phyloP scores from a whole-genome alignment of 2,797 vertebrate species.

The Orientallactaga sibirica region DNA sequence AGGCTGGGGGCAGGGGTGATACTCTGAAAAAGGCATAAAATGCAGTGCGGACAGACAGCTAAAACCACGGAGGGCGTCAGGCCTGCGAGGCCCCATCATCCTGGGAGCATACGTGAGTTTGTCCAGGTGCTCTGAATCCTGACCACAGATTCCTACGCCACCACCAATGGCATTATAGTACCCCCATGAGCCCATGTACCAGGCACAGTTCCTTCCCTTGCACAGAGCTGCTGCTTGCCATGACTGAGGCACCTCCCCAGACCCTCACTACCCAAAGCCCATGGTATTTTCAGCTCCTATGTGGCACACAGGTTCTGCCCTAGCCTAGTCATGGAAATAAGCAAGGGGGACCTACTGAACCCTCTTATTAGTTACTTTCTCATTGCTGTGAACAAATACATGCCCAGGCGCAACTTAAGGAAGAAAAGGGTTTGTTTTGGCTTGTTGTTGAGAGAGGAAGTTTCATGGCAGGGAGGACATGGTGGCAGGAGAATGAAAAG shows the following conservation, averaged over 20 bases:
- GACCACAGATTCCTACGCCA: accelerated
- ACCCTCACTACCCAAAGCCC: background rate
- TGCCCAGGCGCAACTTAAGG: too few species aligned
- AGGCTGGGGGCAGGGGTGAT: background rate
- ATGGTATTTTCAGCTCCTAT: background rate
- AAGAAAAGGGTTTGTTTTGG: too few species aligned
- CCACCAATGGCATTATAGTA: too few species aligned
- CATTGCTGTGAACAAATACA: too few species aligned
- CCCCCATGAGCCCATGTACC: too few species aligned
- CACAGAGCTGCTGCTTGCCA: background rate
- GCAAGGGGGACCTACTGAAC: background rate
- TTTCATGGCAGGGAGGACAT: too few species aligned
- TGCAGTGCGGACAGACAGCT: background rate
- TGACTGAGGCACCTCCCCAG: background rate
- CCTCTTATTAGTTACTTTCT: too few species aligned
- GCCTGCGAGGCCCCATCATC: too few species aligned
- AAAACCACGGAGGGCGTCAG: background rate
- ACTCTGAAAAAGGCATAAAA: background rate
- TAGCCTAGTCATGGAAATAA: too few species aligned
- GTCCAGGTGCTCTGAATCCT: accelerated
- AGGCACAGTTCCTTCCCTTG: background rate
- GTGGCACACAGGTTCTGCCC: background rate
- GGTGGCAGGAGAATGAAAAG: too few species aligned
- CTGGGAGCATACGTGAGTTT: accelerated
- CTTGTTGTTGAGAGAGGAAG: too few species aligned